phyloP scores from a whole-genome alignment of 2,797 vertebrate species.

The Danio aesculapii region DNA sequence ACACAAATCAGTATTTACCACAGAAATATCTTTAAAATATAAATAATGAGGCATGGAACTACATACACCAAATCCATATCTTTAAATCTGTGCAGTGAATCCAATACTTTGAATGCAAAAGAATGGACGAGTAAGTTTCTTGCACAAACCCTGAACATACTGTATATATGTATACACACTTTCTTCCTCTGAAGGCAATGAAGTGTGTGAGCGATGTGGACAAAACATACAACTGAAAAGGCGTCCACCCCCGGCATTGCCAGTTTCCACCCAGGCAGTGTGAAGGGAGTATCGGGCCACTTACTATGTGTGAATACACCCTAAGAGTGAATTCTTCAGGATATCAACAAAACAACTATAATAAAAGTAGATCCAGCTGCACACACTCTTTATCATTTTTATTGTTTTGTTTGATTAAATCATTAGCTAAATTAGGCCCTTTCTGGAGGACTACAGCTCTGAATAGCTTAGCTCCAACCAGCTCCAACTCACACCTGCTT shows the following conservation, averaged over 20 bases:
- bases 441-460: too few species aligned
- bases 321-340: too few species aligned
- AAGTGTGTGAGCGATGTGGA: conserved; percentile 63
- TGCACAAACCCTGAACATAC: too few species aligned
- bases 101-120: conserved; percentile 30
- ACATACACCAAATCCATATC: conserved; percentile 63
- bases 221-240: conserved; percentile 55
- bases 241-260: conserved; percentile 51
- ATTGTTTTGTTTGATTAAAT: too few species aligned
- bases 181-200: conserved; percentile 46
- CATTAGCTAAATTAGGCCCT: too few species aligned
- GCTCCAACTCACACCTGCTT: too few species aligned
- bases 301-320: too few species aligned
- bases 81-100: conserved; percentile 30
- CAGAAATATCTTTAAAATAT: background rate
- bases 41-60: conserved; percentile 3
- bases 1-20: background rate
- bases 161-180: conserved; percentile 37
- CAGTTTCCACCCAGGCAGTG: conserved; percentile 32
- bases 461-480: too few species aligned
- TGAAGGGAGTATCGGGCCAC: conserved; percentile 24
- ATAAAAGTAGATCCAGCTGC: too few species aligned
- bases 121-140: too few species aligned
- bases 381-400: too few species aligned
- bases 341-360: too few species aligned